These are phyloP conservation scores for Lycocorax pyrrhopterus DNA, from an alignment of 2,113 vertebrate genomes.

Conservation along the genomic window DNA sequence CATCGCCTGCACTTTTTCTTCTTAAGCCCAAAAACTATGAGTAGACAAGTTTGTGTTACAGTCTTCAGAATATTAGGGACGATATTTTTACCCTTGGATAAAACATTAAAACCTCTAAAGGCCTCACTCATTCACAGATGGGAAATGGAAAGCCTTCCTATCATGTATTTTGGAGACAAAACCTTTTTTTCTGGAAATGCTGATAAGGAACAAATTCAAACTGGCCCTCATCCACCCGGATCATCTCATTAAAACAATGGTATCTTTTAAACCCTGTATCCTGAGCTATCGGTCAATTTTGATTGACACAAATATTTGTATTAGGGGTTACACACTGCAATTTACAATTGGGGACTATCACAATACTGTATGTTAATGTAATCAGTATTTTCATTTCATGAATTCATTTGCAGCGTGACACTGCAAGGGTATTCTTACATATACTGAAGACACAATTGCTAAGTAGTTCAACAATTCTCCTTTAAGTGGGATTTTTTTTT, in stretches of 20 bases:
- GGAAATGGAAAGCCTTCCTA: slow-evolving; percentile 42
- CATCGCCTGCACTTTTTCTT: background rate
- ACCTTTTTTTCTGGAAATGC: slow-evolving; percentile 55
- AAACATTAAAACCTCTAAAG: slow-evolving; percentile 37
- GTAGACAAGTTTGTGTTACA: background rate
- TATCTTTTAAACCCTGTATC: slow-evolving; percentile 40
- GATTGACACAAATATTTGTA: slow-evolving; percentile 72
- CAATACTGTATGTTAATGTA: slow-evolving; percentile 71
- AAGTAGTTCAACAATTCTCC: slow-evolving; percentile 58
- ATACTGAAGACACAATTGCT: slow-evolving; percentile 32
- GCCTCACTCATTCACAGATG: background rate
- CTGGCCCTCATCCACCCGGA: slow-evolving; percentile 4
- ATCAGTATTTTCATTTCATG: slow-evolving; percentile 65
- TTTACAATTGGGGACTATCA: slow-evolving; percentile 61
- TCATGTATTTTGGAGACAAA: slow-evolving; percentile 43
- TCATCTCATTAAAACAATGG: slow-evolving; percentile 54
- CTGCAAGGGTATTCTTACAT: slow-evolving; percentile 59
- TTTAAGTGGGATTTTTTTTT: slow-evolving; percentile 41
- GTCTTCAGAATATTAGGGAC: slow-evolving; percentile 10
- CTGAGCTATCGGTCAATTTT: slow-evolving; percentile 60
- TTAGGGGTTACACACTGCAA: slow-evolving; percentile 61
- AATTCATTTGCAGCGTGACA: slow-evolving; percentile 65
- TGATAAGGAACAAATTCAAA: slow-evolving; percentile 64
- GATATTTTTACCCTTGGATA: slow-evolving; percentile 23
- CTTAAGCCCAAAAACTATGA: background rate